Evolutionary conservation across 1,140 invertebrate genomes (phyloP).

Genomic region (Sitobion miscanthi): DNA sequence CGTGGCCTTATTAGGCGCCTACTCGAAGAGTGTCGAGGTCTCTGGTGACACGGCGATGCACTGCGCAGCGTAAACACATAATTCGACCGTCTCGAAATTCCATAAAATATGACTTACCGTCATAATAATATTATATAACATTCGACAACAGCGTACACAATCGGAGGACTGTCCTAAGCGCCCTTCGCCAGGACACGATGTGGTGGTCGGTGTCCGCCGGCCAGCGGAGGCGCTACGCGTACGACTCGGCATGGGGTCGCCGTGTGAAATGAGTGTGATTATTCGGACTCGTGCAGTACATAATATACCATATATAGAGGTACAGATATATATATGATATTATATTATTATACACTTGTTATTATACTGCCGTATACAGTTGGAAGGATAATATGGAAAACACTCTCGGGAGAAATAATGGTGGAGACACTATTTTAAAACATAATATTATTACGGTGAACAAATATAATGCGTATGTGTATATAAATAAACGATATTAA

Average conservation of each 20-base stretch:
- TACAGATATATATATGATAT: no score
- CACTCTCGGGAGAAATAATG: conserved; percentile 28
- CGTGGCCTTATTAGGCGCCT: no score
- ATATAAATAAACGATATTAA: conserved; percentile 33
- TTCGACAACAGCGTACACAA: no score
- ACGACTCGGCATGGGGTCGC: conserved; percentile 12
- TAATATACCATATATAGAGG: neutral
- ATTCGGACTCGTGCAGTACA: conserved; percentile 25
- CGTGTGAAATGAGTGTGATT: conserved; percentile 48
- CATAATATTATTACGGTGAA: neutral
- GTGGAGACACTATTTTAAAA: conserved; percentile 36
- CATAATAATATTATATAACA: no score
- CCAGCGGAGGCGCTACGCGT: conserved; percentile 19
- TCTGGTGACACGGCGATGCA: no score
- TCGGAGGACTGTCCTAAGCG: neutral
- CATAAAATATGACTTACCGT: neutral
- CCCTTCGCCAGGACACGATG: neutral
- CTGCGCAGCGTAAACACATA: no score
- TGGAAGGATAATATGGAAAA: conserved; percentile 1
- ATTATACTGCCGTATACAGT: neutral
- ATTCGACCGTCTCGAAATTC: neutral
- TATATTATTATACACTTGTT: conserved; percentile 4
- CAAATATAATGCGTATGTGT: neutral
- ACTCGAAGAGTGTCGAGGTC: no score
- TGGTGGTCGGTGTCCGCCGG: neutral